phyloP scores from a whole-genome alignment of 1,140 invertebrate genomes.

The Drosophila repleta region DNA sequence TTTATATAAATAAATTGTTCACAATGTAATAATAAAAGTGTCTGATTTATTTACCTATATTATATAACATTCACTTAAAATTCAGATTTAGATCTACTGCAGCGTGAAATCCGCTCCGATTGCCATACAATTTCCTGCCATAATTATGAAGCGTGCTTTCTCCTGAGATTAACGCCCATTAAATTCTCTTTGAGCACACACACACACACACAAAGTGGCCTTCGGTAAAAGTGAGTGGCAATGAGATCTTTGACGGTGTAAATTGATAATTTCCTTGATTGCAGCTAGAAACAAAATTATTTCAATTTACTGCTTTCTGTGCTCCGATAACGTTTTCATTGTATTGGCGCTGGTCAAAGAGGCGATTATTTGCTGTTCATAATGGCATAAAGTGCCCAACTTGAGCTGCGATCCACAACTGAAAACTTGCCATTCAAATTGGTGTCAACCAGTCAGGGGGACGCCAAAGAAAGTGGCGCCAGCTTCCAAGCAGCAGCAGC shows the following conservation, averaged over 20 bases:
- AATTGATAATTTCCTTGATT: constrained; percentile 40
- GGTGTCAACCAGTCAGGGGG: constrained; percentile 77
- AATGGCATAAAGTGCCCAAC: constrained; percentile 45
- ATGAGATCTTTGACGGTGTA: constrained; percentile 10
- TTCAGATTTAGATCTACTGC: too few relatives aligned
- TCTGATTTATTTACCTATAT: too few relatives aligned
- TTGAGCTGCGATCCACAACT: constrained; percentile 34
- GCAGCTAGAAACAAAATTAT: constrained; percentile 20
- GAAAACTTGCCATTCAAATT: constrained; percentile 74
- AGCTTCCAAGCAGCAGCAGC: constrained; percentile 24
- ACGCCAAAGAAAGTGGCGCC: constrained; percentile 76
- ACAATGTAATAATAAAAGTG: too few relatives aligned
- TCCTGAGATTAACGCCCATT: too few relatives aligned
- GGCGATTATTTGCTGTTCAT: constrained; percentile 58
- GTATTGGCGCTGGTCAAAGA: constrained; percentile 56
- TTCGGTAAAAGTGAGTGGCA: not conserved
- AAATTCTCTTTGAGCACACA: too few relatives aligned
- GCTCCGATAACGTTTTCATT: not conserved
- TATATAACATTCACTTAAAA: too few relatives aligned
- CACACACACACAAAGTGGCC: not conserved
- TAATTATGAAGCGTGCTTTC: too few relatives aligned
- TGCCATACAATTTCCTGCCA: too few relatives aligned
- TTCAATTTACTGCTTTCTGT: not conserved
- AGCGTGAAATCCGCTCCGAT: too few relatives aligned
- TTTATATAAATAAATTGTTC: too few relatives aligned